Evolutionary conservation across 2,797 vertebrate species (phyloP).

Genomic region (Allochrocebus solatus): DNA sequence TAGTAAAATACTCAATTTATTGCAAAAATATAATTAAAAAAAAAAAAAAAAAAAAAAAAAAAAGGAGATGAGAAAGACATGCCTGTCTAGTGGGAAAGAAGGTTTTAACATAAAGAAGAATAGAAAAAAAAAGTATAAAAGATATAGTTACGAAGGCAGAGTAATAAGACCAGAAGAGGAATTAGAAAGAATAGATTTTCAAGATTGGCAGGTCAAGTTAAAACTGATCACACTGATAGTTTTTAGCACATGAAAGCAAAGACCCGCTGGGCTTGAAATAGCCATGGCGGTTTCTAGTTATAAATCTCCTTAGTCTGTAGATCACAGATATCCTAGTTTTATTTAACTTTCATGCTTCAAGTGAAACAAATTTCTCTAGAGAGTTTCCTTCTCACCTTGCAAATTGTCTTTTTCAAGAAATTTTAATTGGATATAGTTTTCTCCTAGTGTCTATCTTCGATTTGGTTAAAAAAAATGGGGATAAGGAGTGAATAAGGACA

Average conservation of each 20-base stretch:
- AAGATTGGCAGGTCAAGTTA: neutral
- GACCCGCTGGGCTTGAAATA: neutral
- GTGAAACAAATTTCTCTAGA: constrained; percentile 49
- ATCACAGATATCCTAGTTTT: neutral
- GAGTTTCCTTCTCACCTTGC: constrained; percentile 20
- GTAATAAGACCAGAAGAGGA: constrained; percentile 10
- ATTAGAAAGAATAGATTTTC: neutral
- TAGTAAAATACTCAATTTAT: no score
- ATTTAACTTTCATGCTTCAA: constrained; percentile 28
- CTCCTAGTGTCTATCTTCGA: neutral
- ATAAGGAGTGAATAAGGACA: neutral
- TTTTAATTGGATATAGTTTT: constrained; percentile 54
- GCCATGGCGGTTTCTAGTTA: neutral
- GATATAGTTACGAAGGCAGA: neutral
- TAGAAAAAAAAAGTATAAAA: neutral
- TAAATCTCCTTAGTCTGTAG: neutral
- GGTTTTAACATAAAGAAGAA: neutral
- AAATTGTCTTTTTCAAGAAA: constrained; percentile 52
- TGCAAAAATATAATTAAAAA: neutral
- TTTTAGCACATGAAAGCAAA: constrained; percentile 41
- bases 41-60: neutral
- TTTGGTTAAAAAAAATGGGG: neutral
- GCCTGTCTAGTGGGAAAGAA: neutral
- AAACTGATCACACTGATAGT: neutral
- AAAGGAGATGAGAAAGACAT: neutral